Evolutionary conservation across 2,113 vertebrate genomes (phyloP).

Genomic region (Regulus satrapa): DNA sequence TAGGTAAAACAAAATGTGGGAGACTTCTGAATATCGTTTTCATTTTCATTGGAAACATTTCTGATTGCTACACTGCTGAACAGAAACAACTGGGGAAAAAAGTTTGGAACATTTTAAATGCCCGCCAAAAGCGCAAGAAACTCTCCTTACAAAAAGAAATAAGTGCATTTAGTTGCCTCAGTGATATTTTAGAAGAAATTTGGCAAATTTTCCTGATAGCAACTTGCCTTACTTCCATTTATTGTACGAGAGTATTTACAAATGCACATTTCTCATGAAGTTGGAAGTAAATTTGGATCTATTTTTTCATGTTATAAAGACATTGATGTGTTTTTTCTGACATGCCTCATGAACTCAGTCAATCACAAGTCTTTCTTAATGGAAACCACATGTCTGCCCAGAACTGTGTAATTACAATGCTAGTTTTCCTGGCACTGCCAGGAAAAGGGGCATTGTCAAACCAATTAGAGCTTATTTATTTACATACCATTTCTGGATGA

Average conservation of each 20-base stretch:
- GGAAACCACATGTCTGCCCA: slow-evolving; percentile 85
- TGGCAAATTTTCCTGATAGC: slow-evolving; percentile 3
- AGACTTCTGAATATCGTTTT: slow-evolving; percentile 51
- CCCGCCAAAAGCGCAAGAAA: slow-evolving; percentile 41
- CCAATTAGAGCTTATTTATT: slow-evolving; percentile 87
- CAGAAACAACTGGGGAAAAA: background rate
- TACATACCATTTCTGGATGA: slow-evolving; percentile 80
- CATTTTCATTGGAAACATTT: slow-evolving; percentile 71
- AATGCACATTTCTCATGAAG: slow-evolving; percentile 68
- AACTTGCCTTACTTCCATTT: slow-evolving; percentile 7
- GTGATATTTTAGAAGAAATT: background rate
- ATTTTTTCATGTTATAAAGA: slow-evolving; percentile 73
- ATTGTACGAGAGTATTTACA: slow-evolving; percentile 41
- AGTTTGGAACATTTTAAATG: slow-evolving; percentile 18
- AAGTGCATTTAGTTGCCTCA: background rate
- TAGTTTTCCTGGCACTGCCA: slow-evolving; percentile 81
- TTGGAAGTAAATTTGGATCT: slow-evolving; percentile 71
- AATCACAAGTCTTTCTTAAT: slow-evolving; percentile 82
- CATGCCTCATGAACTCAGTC: slow-evolving; percentile 82
- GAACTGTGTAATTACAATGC: slow-evolving; percentile 84
- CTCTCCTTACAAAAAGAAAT: slow-evolving; percentile 24
- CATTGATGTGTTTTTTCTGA: slow-evolving; percentile 80
- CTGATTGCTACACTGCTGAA: slow-evolving; percentile 1
- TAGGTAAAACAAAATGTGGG: slow-evolving; percentile 45
- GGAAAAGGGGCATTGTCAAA: slow-evolving; percentile 82